These are phyloP conservation scores for Anableps anableps DNA, from an alignment of 2,797 vertebrate species.

Conservation along the genomic window DNA sequence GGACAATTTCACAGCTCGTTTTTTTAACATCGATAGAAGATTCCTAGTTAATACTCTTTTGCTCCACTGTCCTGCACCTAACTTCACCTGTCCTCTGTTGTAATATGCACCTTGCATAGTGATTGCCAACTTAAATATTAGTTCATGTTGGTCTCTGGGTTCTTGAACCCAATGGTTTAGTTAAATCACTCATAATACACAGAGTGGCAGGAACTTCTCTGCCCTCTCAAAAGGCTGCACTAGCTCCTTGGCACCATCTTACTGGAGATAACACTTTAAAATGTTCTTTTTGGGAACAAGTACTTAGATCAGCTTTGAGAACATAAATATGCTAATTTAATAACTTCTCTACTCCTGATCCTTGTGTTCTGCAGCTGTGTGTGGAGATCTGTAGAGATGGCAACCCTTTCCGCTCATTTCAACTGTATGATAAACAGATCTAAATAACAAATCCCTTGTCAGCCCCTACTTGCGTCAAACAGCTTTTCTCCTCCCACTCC, in stretches of 20 bases:
- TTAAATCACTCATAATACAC: background rate
- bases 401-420: slow-evolving; percentile 9
- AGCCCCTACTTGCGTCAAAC: slow-evolving; percentile 32
- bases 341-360: background rate
- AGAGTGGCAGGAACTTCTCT: background rate
- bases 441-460: slow-evolving; percentile 19
- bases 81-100: background rate
- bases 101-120: background rate
- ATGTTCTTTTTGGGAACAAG: background rate
- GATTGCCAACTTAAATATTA: background rate
- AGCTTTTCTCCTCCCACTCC: slow-evolving; percentile 25
- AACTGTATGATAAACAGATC: slow-evolving; percentile 23
- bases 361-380: background rate
- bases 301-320: background rate
- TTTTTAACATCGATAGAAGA: background rate
- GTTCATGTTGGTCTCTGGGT: background rate
- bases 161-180: background rate
- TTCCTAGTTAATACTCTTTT: background rate
- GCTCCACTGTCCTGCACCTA: background rate
- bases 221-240: background rate
- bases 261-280: background rate
- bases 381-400: slow-evolving; percentile 4
- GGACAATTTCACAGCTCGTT: background rate
- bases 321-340: background rate
- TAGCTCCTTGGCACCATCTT: background rate